Evolutionary conservation across 2,113 vertebrate genomes (phyloP).

Genomic region (Xiphophorus couchianus): DNA sequence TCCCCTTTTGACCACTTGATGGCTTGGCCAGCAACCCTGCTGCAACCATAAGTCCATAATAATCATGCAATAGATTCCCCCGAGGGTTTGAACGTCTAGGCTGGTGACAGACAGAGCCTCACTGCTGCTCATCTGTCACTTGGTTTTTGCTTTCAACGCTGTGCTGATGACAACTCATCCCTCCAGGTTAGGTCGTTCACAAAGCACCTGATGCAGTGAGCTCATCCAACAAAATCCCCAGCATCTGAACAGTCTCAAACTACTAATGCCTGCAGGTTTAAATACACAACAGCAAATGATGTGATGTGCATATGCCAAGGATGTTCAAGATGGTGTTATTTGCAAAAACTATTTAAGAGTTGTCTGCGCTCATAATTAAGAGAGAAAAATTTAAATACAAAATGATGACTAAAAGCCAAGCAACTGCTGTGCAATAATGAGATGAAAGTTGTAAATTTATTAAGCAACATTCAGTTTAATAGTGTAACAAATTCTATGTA

Average conservation of each 20-base stretch:
- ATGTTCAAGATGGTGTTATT: background rate
- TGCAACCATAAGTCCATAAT: constrained; percentile 39
- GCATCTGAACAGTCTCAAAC: constrained; percentile 5
- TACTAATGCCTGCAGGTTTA: background rate
- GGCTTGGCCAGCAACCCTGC: constrained; percentile 23
- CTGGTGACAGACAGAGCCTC: constrained; percentile 19
- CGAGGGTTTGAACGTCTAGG: constrained; percentile 23
- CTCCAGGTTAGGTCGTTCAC: constrained; percentile 29
- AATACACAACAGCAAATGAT: background rate
- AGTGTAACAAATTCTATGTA: background rate
- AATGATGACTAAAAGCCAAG: background rate
- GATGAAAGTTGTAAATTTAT: background rate
- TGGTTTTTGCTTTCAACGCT: constrained; percentile 37
- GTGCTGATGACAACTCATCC: constrained; percentile 15
- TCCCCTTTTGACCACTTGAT: constrained; percentile 11
- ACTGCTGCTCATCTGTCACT: constrained; percentile 54
- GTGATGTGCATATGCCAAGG: background rate
- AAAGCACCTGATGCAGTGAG: constrained; percentile 22
- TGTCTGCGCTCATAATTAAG: no score
- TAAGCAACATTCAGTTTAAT: no score
- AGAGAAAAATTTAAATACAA: background rate
- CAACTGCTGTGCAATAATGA: no score
- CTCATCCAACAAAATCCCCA: background rate
- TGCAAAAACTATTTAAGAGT: background rate
- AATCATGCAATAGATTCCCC: constrained; percentile 36